Base-by-base conservation (phyloP, 2,888 invertebrate species). In the Octodonta nipae region DNA sequence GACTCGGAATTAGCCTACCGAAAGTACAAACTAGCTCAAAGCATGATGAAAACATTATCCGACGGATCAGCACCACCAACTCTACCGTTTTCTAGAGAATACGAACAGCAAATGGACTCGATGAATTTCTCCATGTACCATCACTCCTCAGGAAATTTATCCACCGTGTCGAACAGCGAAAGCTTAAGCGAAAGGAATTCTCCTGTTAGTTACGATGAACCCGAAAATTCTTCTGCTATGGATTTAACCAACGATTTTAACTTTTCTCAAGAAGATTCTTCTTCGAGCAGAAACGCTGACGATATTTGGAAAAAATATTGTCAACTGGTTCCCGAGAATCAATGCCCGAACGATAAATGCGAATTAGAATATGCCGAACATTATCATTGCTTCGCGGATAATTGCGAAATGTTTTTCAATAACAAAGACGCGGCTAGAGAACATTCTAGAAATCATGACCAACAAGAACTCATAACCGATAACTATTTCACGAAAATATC, bases 1-100 rank as follows among this genome's bases (percentile, higher is more conserved):
- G 91, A 92, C 51, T 83, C 85, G 16, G 93, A 95, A 55, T 70
- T 85, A 58, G 85, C 81, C 4, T 87, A 87, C 62, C 70, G 85
- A 58, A 83, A 74, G 58, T 80, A 74, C 60, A 74, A 77, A 57
- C 59, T 76, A 40, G 60, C 63, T 3, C 70, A 71, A 50, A 68
- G 61, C 60, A 73, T 65, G 70, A 70, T 57, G 59, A 56, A 72
- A 42, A 68, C 70, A 4, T 66, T 73, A 34, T 68, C 72, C 34
- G 66, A 68, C 8, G 11, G 3, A 3, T 67, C 65, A 36, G 38
- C 43, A 8, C 40, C 44, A 8, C 28, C 38, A 12, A 32, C 44
- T 4, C 41, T 49, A 25, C 64, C 67, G n/a, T 13, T 13, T 13
- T 10, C 13, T 5, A 63, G 66, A 1, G 70, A 70, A 12, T 70